Conservation (phyloP, 2,113 vertebrate species). For the Danionella cerebrum region DNA sequence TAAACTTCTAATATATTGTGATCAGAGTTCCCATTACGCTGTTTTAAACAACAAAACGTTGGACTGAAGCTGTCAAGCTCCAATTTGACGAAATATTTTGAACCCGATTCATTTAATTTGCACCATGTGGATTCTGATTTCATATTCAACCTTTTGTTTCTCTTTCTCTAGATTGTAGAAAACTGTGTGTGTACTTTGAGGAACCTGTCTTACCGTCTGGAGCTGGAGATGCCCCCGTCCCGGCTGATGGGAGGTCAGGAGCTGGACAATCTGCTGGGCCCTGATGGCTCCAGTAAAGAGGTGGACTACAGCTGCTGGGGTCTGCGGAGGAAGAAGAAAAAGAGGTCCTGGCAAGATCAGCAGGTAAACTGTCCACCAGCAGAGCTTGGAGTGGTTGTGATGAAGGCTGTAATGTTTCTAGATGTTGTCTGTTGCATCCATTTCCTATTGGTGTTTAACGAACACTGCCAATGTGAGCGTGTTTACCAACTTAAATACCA, state of each 20-base stretch:
- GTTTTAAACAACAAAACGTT: no score
- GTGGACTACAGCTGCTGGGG: constrained; percentile 95
- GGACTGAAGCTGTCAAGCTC: neutral
- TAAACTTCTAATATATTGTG: no score
- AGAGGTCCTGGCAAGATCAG: constrained; percentile 80
- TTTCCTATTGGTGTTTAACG: no score
- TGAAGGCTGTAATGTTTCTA: no score
- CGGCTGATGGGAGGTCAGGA: constrained; percentile 85
- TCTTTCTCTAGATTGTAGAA: constrained; percentile 80
- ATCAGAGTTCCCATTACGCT: no score
- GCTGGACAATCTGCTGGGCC: constrained; percentile 82
- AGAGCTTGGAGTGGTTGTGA: neutral
- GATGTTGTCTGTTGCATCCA: no score
- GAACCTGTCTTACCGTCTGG: constrained; percentile 93
- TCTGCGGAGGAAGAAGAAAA: constrained; percentile 89
- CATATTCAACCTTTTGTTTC: neutral
- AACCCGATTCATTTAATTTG: no score
- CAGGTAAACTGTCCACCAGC: constrained; percentile 64
- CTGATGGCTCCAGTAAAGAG: constrained; percentile 84
- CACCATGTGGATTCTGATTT: no score
- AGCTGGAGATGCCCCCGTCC: constrained; percentile 93
- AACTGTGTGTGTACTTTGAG: constrained; percentile 95
- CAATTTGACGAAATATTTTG: neutral
- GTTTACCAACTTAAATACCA: no score
- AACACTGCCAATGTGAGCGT: no score